Conservation (phyloP, 2,797 vertebrate species). For the Neopelma chrysocephalum region DNA sequence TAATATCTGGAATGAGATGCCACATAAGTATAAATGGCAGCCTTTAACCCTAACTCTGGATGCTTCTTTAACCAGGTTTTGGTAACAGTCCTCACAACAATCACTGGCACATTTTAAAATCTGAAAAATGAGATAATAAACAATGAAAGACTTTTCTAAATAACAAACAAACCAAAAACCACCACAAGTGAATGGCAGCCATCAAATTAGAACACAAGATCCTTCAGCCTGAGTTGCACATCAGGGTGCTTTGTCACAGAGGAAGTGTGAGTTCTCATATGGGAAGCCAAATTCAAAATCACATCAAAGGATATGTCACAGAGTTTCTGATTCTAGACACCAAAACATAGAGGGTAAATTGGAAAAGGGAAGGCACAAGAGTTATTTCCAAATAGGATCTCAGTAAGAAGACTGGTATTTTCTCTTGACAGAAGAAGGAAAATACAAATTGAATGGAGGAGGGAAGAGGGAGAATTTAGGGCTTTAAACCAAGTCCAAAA, state of each 20-base stretch:
- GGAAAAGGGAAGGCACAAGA: not conserved
- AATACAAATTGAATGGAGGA: not conserved
- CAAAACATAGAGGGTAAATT: not conserved
- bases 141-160: not conserved
- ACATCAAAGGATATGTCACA: not conserved
- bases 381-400: not conserved
- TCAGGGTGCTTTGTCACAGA: not conserved
- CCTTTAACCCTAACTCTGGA: not conserved
- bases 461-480: not conserved
- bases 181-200: not conserved
- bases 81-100: not conserved
- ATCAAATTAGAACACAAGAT: not conserved
- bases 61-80: not conserved
- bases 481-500: not conserved
- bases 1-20: not conserved
- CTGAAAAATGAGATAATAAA: not conserved
- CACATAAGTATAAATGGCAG: not conserved
- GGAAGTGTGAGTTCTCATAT: not conserved
- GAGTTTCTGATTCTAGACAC: not conserved
- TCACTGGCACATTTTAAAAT: not conserved
- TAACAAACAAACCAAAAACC: accelerated
- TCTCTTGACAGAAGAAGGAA: not conserved
- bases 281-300: not conserved
- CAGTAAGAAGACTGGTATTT: not conserved
- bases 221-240: not conserved